Conservation (phyloP, 2,888 invertebrate genomes). For the Heliconius aoede region DNA sequence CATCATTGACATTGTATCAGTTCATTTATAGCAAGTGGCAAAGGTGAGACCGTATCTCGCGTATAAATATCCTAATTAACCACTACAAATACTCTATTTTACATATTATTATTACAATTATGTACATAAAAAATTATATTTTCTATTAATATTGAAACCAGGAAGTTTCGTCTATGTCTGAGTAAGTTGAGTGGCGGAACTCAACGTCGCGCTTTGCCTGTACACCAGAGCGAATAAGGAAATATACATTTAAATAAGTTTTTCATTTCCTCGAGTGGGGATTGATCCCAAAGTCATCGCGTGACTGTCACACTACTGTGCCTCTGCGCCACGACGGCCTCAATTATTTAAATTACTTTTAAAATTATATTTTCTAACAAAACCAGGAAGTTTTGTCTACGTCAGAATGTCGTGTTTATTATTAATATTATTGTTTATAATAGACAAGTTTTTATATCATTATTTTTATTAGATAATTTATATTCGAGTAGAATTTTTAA, state of each 20-base stretch:
- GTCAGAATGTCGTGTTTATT: background rate
- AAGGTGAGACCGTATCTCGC: conserved; percentile 11
- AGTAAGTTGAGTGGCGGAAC: too few species aligned
- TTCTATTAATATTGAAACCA: conserved; percentile 13
- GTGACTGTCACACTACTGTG: too few species aligned
- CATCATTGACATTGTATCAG: conserved; percentile 2
- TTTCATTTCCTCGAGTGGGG: too few species aligned
- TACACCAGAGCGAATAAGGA: too few species aligned
- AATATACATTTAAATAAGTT: too few species aligned
- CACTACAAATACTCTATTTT: background rate
- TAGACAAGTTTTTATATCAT: background rate
- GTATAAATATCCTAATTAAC: conserved; percentile 19
- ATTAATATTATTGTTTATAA: conserved; percentile 4
- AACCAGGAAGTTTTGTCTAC: background rate
- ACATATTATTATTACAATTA: conserved; percentile 11
- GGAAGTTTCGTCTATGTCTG: background rate
- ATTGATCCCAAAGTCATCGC: too few species aligned
- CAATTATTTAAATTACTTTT: conserved; percentile 19
- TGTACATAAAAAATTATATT: conserved; percentile 13
- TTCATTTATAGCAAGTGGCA: background rate
- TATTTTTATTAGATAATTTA: too few species aligned
- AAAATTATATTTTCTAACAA: conserved; percentile 10
- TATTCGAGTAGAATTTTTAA: too few species aligned
- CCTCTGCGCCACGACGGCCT: too few species aligned
- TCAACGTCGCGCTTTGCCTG: too few species aligned